These are phyloP conservation scores for Hirtodrosophila histrioides DNA, from an alignment of 2,888 invertebrate genomes.

Conservation along the genomic window DNA sequence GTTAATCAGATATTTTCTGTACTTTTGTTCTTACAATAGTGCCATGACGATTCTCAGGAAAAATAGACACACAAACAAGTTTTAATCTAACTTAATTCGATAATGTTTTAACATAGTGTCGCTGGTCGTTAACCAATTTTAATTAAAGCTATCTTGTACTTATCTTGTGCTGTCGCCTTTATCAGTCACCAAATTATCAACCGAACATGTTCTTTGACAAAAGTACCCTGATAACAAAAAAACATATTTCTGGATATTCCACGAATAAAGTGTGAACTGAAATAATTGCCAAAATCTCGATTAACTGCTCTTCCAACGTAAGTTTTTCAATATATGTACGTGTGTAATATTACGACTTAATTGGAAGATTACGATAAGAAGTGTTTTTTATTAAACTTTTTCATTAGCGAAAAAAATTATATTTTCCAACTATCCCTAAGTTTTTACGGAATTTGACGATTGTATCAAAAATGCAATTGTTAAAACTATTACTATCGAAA, in stretches of 20 bases:
- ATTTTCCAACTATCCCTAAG: too few species aligned
- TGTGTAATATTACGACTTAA: too few species aligned
- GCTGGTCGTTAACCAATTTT: constrained; percentile 15
- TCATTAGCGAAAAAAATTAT: too few species aligned
- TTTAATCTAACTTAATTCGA: constrained; percentile 34
- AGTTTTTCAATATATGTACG: too few species aligned
- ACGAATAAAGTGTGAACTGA: not conserved
- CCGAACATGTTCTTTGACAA: not conserved
- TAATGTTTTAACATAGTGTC: constrained; percentile 20
- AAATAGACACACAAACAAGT: constrained; percentile 9
- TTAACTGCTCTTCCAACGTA: too few species aligned
- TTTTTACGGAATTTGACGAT: too few species aligned
- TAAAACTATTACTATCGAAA: too few species aligned
- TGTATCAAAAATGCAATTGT: too few species aligned
- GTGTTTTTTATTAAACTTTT: too few species aligned
- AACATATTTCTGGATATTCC: constrained; percentile 2
- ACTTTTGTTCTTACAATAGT: not conserved
- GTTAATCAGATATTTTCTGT: too few species aligned
- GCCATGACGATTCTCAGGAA: constrained; percentile 3
- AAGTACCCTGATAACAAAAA: constrained; percentile 6
- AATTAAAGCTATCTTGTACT: constrained; percentile 37
- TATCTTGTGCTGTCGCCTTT: constrained; percentile 15
- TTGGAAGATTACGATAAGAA: too few species aligned
- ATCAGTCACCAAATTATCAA: constrained; percentile 7
- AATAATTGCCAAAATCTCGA: too few species aligned